phyloP scores from a whole-genome alignment of 2,797 vertebrate genomes.

The Xiphophorus birchmanni region DNA sequence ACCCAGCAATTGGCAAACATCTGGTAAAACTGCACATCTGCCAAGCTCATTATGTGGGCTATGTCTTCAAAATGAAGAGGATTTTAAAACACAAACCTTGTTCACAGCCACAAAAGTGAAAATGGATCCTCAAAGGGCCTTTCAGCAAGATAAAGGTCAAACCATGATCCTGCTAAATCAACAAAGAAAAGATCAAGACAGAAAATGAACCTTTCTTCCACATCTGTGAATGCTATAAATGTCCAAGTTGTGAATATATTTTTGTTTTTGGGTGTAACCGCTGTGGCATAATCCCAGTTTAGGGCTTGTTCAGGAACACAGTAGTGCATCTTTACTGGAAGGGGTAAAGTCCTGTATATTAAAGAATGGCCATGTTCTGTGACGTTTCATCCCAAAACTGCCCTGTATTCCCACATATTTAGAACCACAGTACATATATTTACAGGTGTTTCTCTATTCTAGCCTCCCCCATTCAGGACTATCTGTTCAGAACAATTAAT shows the following conservation, averaged over 20 bases:
- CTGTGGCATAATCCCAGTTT: background rate
- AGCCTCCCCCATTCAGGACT: background rate
- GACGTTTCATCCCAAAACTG: conserved; percentile 1
- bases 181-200: background rate
- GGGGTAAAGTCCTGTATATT: background rate
- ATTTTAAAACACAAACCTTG: background rate
- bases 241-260: background rate
- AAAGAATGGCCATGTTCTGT: background rate
- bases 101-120: background rate
- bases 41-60: background rate
- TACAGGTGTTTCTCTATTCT: conserved; percentile 12
- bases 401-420: conserved; percentile 17
- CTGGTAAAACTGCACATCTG: too few species aligned
- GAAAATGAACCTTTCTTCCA: background rate
- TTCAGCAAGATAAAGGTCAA: background rate
- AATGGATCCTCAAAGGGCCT: background rate
- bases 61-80: background rate
- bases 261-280: background rate
- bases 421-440: conserved; percentile 1
- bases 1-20: too few species aligned
- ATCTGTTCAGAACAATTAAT: conserved; percentile 13
- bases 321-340: background rate
- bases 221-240: background rate
- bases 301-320: background rate
- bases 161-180: background rate